These are phyloP conservation scores for Neodon shergylaensis DNA, from an alignment of 2,113 vertebrate genomes.

Conservation along the genomic window DNA sequence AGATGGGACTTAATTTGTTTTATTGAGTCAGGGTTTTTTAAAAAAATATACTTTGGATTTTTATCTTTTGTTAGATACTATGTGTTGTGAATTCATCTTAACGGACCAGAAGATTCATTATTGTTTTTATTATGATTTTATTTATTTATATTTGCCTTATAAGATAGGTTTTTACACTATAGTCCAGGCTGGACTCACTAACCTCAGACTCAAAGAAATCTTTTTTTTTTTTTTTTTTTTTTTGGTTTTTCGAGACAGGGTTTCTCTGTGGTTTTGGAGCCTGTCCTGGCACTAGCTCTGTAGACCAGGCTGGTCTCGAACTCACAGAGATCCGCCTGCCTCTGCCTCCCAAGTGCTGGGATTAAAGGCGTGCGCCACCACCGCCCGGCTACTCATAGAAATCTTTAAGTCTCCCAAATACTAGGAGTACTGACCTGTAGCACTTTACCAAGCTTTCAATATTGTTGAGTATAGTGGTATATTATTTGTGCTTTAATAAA, in stretches of 20 bases:
- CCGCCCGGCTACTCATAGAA: too few relatives aligned
- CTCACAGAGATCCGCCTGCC: too few relatives aligned
- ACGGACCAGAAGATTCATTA: background rate
- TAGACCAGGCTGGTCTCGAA: too few relatives aligned
- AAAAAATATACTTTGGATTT: background rate
- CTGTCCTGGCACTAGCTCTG: too few relatives aligned
- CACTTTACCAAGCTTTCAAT: background rate
- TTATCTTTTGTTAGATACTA: slow-evolving; percentile 14
- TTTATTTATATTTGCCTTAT: too few relatives aligned
- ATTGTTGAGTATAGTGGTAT: background rate
- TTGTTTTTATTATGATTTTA: background rate
- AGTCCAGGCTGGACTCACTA: background rate
- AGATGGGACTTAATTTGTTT: background rate
- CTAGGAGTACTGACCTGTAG: background rate
- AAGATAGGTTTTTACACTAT: background rate
- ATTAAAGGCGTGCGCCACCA: too few relatives aligned
- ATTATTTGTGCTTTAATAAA: too few relatives aligned
- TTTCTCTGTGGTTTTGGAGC: too few relatives aligned
- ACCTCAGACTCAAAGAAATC: background rate
- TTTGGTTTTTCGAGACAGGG: too few relatives aligned
- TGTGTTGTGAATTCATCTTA: background rate
- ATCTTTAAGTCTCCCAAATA: background rate
- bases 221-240: too few relatives aligned
- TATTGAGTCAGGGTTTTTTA: background rate
- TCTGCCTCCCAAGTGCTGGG: too few relatives aligned